phyloP scores from a whole-genome alignment of 1,140 invertebrate genomes.

The Tachypleus tridentatus region DNA sequence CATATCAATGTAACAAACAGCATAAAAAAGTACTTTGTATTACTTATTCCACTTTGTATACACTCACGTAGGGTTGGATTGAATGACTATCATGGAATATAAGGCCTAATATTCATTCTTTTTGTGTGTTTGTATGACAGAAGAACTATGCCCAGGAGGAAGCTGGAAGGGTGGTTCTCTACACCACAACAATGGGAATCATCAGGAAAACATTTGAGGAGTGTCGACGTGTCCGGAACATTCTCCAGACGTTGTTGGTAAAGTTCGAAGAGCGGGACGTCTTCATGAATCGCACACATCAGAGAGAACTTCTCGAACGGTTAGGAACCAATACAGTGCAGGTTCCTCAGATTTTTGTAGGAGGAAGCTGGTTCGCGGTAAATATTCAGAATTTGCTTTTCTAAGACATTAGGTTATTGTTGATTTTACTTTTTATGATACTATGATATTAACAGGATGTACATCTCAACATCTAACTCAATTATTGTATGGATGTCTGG shows the following conservation, averaged over 20 bases:
- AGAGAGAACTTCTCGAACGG: slow-evolving; percentile 73
- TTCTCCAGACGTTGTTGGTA: slow-evolving; percentile 79
- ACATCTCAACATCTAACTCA: too few relatives aligned
- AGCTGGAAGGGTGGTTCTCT: slow-evolving; percentile 79
- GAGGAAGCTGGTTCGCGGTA: slow-evolving; percentile 41
- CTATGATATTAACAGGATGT: too few relatives aligned
- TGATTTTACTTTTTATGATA: too few relatives aligned
- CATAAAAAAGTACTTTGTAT: too few relatives aligned
- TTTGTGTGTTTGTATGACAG: slow-evolving; percentile 10
- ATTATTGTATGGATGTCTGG: too few relatives aligned
- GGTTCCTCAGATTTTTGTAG: slow-evolving; percentile 86
- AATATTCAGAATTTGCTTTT: too few relatives aligned
- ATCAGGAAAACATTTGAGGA: slow-evolving; percentile 75
- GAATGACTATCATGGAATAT: too few relatives aligned
- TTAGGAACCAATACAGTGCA: slow-evolving; percentile 55
- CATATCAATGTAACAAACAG: too few relatives aligned
- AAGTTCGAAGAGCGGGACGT: slow-evolving; percentile 87
- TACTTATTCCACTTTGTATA: too few relatives aligned
- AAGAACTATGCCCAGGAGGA: slow-evolving; percentile 83
- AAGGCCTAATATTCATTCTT: too few relatives aligned
- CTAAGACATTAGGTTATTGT: too few relatives aligned
- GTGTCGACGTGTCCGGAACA: slow-evolving; percentile 80
- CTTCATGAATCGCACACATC: slow-evolving; percentile 78
- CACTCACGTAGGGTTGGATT: too few relatives aligned
- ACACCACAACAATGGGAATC: slow-evolving; percentile 86